A percentile compares a stretch with the other conserved stretches of the same genome.
Evolutionary conservation across 2,888 invertebrate species (phyloP).

Genomic region (Thymelicus lineola): DNA sequence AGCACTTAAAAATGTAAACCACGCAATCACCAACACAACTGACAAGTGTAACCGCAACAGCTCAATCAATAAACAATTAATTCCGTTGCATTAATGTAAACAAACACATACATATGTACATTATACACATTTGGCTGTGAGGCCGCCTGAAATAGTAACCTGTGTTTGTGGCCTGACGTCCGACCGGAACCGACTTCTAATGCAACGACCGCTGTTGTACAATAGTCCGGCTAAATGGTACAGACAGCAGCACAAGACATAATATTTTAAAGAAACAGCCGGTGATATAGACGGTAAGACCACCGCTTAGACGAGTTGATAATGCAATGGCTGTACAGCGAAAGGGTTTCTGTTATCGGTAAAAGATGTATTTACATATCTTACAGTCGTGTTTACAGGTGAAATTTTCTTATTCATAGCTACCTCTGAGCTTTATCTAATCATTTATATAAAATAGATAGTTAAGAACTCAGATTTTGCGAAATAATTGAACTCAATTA

Average conservation of each 20-base stretch:
- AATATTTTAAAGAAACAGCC: background rate
- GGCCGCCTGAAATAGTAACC: constrained; percentile 45
- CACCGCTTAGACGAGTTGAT: too few species aligned
- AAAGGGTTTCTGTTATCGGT: too few species aligned
- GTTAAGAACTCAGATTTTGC: too few species aligned
- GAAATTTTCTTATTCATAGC: too few species aligned
- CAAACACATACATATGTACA: background rate
- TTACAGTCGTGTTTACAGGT: too few species aligned
- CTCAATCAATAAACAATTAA: constrained; percentile 18
- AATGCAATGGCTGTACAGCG: too few species aligned
- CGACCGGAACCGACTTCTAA: constrained; percentile 48
- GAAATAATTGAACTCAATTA: too few species aligned
- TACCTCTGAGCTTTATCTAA: too few species aligned
- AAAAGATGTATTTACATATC: too few species aligned
- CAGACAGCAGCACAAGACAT: constrained; percentile 20
- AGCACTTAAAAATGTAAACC: background rate
- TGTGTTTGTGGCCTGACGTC: constrained; percentile 49
- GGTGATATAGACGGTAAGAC: too few species aligned
- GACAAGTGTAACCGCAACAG: background rate
- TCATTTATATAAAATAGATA: too few species aligned
- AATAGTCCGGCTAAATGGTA: constrained; percentile 43
- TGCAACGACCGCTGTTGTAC: constrained; percentile 42
- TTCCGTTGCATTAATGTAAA: constrained; percentile 7
- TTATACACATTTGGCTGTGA: background rate
- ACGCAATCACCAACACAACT: background rate